Evolutionary conservation across 2,797 vertebrate genomes (phyloP).

Genomic region (Anabas testudineus): DNA sequence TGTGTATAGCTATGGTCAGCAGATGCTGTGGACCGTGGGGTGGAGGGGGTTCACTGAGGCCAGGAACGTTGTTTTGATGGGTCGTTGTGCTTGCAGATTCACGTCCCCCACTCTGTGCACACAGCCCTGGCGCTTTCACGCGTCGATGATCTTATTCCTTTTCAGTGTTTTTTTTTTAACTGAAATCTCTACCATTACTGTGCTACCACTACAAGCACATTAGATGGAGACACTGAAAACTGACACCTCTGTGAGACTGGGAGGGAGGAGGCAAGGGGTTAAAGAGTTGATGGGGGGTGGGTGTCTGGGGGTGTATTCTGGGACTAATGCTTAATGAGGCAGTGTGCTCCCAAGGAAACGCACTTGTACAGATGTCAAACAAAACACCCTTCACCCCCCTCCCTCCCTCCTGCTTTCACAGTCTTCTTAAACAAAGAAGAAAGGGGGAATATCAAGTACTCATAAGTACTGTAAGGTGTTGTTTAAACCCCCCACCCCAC

Average conservation of each 20-base stretch:
- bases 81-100: constrained; percentile 32
- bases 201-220: constrained; percentile 35
- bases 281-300: constrained; percentile 27
- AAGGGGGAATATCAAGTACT: constrained; percentile 23
- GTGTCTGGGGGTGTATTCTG: constrained; percentile 30
- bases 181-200: constrained; percentile 19
- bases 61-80: constrained; percentile 49
- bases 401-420: constrained; percentile 18
- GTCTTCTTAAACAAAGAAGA: constrained; percentile 37
- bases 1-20: constrained; percentile 58
- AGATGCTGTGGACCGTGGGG: constrained; percentile 54
- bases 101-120: constrained; percentile 15
- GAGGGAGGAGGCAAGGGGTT: constrained; percentile 22
- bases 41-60: constrained; percentile 53
- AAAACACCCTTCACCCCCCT: constrained; percentile 48
- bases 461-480: constrained; percentile 21
- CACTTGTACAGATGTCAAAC: constrained; percentile 75
- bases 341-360: constrained; percentile 66
- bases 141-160: not conserved
- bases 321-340: constrained; percentile 73
- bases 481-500: constrained; percentile 37
- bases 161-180: not conserved
- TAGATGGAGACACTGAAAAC: constrained; percentile 73
- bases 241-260: constrained; percentile 76
- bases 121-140: not conserved